Conservation (phyloP, 53 echinoderm and acorn worm genomes). For the Crossaster papposus region DNA sequence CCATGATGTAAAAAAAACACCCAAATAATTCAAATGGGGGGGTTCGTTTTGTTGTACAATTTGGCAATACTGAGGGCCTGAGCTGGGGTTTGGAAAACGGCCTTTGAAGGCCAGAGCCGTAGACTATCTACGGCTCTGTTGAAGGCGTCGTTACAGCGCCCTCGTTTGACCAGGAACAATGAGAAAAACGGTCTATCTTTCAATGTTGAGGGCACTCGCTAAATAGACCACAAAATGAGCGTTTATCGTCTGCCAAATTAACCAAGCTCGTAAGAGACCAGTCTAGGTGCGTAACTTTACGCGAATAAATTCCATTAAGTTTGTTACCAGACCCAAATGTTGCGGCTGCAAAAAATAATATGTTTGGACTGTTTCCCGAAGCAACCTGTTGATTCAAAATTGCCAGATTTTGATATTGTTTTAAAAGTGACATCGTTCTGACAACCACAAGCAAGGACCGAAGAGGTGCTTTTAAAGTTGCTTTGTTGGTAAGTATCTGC, state of each 20-base stretch:
- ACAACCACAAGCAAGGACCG: not conserved
- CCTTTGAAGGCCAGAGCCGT: no score
- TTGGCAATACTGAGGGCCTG: no score
- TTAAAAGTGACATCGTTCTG: not conserved
- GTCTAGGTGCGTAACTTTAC: not conserved
- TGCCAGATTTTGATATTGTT: not conserved
- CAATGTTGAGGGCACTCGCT: constrained; percentile 12
- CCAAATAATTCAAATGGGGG: no score
- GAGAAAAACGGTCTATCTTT: not conserved
- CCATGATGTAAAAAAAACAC: no score
- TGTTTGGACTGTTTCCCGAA: not conserved
- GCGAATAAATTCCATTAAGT: not conserved
- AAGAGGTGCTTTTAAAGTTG: not conserved
- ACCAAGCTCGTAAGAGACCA: not conserved
- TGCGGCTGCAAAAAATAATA: not conserved
- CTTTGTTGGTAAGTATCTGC: not conserved
- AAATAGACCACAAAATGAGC: not conserved
- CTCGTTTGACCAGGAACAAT: no score
- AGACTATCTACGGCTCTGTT: no score
- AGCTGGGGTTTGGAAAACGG: no score
- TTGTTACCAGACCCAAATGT: constrained; percentile 10
- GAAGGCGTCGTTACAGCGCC: no score
- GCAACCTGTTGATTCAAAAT: constrained; percentile 38
- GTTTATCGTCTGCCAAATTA: constrained; percentile 34
- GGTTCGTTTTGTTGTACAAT: no score